These are phyloP conservation scores for Alethe castanea DNA, from an alignment of 2,113 vertebrate genomes.

Conservation along the genomic window DNA sequence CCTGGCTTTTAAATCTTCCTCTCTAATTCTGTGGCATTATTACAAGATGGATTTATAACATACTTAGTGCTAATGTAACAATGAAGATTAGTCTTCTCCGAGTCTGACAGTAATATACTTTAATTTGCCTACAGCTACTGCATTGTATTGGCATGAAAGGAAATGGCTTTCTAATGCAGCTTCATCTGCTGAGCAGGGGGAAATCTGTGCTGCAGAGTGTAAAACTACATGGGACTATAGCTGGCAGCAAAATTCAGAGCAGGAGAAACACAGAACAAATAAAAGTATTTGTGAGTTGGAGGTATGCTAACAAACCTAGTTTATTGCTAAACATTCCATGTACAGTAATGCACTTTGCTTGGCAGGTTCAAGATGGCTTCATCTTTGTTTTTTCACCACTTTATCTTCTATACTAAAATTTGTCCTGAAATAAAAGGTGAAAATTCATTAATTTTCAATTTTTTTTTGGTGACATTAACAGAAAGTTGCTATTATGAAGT, in stretches of 20 bases:
- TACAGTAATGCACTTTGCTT: not conserved
- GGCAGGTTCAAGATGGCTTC: not conserved
- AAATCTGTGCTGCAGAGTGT: slow-evolving; percentile 68
- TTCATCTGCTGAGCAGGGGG: slow-evolving; percentile 66
- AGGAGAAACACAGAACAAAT: slow-evolving; percentile 61
- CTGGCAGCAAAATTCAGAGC: slow-evolving; percentile 62
- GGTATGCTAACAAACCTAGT: slow-evolving; percentile 61
- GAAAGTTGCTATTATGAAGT: not conserved
- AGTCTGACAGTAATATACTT: slow-evolving; percentile 52
- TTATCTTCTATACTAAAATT: not conserved
- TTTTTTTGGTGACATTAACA: not conserved
- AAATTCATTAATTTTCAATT: not conserved
- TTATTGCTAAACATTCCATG: slow-evolving; percentile 25
- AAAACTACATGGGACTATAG: slow-evolving; percentile 42
- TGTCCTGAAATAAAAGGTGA: not conserved
- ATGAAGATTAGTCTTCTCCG: slow-evolving; percentile 64
- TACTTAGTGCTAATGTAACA: slow-evolving; percentile 50
- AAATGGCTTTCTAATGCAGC: slow-evolving; percentile 71
- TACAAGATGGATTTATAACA: slow-evolving; percentile 72
- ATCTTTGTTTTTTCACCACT: not conserved
- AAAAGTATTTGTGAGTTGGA: slow-evolving; percentile 52
- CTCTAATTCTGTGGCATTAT: slow-evolving; percentile 12
- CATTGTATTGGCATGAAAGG: slow-evolving; percentile 43
- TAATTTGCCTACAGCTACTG: slow-evolving; percentile 66
- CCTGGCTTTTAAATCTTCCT: not conserved